These are phyloP conservation scores for Lasioglossum albipes DNA, from an alignment of 1,140 invertebrate species.

Conservation along the genomic window DNA sequence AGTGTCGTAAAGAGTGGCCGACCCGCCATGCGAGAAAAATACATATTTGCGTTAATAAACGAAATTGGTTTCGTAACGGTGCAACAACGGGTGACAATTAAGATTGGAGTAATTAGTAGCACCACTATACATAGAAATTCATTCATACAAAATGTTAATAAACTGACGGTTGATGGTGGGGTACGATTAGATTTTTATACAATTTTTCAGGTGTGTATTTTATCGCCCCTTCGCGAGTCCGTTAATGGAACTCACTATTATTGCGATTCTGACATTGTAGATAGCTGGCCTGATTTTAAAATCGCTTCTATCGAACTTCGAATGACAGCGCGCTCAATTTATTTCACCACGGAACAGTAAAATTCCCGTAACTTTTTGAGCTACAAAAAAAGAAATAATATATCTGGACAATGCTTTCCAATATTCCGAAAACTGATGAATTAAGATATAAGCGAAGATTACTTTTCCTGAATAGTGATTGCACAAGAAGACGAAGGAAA, in stretches of 20 bases:
- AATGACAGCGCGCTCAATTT: not conserved
- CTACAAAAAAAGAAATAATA: too few relatives aligned
- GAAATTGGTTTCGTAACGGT: conserved; percentile 15
- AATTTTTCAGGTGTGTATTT: not conserved
- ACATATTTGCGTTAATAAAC: not conserved
- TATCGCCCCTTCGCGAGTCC: not conserved
- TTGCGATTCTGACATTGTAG: not conserved
- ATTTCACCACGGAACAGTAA: not conserved
- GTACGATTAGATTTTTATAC: not conserved
- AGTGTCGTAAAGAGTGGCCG: too few relatives aligned
- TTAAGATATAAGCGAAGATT: too few relatives aligned
- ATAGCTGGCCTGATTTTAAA: not conserved
- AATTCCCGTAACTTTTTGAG: not conserved
- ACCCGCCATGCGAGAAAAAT: conserved; percentile 48
- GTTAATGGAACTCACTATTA: conserved; percentile 11
- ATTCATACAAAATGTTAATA: conserved; percentile 8
- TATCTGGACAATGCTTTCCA: too few relatives aligned
- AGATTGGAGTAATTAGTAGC: not conserved
- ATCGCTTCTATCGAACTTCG: not conserved
- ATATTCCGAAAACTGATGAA: too few relatives aligned
- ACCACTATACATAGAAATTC: not conserved
- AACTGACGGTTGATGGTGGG: not conserved
- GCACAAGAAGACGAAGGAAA: not conserved
- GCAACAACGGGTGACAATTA: not conserved
- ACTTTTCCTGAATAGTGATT: too few relatives aligned